A percentile compares a stretch with the other conserved stretches of the same genome.
Conservation (phyloP, 2,113 vertebrate genomes). For the Anoplopoma fimbria region DNA sequence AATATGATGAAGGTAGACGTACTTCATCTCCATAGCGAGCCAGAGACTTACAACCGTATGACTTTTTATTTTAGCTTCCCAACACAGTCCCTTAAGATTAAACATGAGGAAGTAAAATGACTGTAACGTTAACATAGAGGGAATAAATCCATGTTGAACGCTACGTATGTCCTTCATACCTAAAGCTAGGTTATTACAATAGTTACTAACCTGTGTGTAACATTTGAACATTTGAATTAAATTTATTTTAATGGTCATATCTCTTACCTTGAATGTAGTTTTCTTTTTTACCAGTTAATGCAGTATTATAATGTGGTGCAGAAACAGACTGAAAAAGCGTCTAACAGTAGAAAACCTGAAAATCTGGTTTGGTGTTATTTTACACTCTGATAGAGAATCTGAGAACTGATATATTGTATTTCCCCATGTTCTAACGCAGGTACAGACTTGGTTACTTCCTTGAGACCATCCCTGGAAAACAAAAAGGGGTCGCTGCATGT, state of each 20-base stretch:
- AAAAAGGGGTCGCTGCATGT: not conserved
- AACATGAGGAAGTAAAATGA: not conserved
- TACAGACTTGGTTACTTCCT: not conserved
- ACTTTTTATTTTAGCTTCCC: not conserved
- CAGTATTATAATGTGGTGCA: not conserved
- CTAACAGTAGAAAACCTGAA: not conserved
- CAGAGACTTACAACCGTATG: not conserved
- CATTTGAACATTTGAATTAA: not conserved
- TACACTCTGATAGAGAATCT: not conserved
- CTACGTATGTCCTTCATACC: not conserved
- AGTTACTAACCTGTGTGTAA: not conserved
- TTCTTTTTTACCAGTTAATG: not conserved
- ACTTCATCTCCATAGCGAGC: not conserved
- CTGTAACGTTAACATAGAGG: not conserved
- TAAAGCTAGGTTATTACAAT: not conserved
- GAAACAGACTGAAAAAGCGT: not conserved
- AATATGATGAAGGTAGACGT: not conserved
- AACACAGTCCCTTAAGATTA: not conserved
- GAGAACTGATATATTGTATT: not conserved
- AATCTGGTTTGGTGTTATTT: constrained; percentile 1
- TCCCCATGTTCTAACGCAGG: constrained; percentile 5
- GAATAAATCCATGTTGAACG: not conserved
- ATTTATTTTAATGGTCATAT: not conserved
- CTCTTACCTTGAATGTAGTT: not conserved
- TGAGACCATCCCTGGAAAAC: not conserved